phyloP scores from a whole-genome alignment of 1,140 invertebrate species.

The Panulirus ornatus region DNA sequence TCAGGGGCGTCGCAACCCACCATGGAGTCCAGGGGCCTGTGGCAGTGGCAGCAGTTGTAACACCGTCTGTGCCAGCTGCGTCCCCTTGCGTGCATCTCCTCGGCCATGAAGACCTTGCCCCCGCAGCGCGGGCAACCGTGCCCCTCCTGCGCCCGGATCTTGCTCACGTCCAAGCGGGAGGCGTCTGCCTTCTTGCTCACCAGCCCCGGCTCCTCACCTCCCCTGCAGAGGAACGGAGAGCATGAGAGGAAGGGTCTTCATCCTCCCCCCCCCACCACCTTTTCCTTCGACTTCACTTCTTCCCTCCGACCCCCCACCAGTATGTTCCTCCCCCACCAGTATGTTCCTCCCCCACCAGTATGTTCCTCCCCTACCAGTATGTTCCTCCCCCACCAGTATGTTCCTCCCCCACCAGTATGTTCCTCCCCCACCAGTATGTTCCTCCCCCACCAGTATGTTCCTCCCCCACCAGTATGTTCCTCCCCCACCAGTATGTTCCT shows the following conservation, averaged over 20 bases:
- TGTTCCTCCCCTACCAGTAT: too few species aligned
- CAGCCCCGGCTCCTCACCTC: background rate
- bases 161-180: slow-evolving; percentile 80
- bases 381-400: too few species aligned
- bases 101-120: slow-evolving; percentile 95
- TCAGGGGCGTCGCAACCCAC: slow-evolving; percentile 92
- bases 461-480: too few species aligned
- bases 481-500: too few species aligned
- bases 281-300: too few species aligned
- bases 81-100: slow-evolving; percentile 89
- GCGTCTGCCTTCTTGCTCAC: slow-evolving; percentile 46
- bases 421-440: too few species aligned
- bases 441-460: too few species aligned
- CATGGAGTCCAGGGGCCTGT: slow-evolving; percentile 95
- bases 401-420: too few species aligned
- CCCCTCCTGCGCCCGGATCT: slow-evolving; percentile 90
- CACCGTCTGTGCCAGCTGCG: slow-evolving; percentile 97
- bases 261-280: too few species aligned
- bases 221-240: background rate
- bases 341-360: too few species aligned
- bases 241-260: background rate
- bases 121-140: slow-evolving; percentile 95
- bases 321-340: too few species aligned
- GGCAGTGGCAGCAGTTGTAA: slow-evolving; percentile 94
- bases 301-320: too few species aligned